phyloP scores from a whole-genome alignment of 1,140 invertebrate genomes.

The Adelges cooleyi region DNA sequence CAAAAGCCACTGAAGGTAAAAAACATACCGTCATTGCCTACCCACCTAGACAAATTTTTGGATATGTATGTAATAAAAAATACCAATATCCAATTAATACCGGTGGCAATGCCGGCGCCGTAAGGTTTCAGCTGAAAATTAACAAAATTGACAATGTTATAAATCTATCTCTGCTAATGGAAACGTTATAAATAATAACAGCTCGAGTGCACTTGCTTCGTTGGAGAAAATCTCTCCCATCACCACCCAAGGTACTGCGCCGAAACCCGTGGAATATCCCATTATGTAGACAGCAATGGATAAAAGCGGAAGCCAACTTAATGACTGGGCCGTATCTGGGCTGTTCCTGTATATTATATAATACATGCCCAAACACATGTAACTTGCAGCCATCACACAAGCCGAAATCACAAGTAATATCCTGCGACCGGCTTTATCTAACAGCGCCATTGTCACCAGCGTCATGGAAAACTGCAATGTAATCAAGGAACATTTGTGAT shows the following conservation, averaged over 20 bases:
- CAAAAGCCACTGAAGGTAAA: slow-evolving; percentile 66
- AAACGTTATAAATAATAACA: too few species aligned
- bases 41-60: slow-evolving; percentile 42
- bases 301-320: slow-evolving; percentile 44
- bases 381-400: slow-evolving; percentile 48
- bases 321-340: slow-evolving; percentile 33
- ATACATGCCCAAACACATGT: slow-evolving; percentile 50
- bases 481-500: too few species aligned
- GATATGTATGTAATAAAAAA: slow-evolving; percentile 73
- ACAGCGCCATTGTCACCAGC: slow-evolving; percentile 51
- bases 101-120: background rate
- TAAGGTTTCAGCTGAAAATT: background rate
- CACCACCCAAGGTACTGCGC: slow-evolving; percentile 47
- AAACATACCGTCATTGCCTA: slow-evolving; percentile 62
- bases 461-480: slow-evolving; percentile 37
- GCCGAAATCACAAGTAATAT: slow-evolving; percentile 53
- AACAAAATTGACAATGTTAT: too few species aligned
- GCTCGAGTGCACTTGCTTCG: slow-evolving; percentile 35
- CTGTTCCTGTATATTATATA: slow-evolving; percentile 44
- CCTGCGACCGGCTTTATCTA: slow-evolving; percentile 63
- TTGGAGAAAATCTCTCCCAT: slow-evolving; percentile 50
- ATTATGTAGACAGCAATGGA: slow-evolving; percentile 45
- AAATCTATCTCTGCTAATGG: background rate
- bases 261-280: slow-evolving; percentile 41
- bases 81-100: slow-evolving; percentile 39